These are phyloP conservation scores for human (Homo sapiens) DNA, from an alignment of 2,113 vertebrate species.

Conservation along the genomic window GRCh38 chr14:98268001-98268500, in stretches of 20 bases:
- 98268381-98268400: conserved; percentile 75
- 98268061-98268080: conserved; percentile 91
- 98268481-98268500: conserved; percentile 58
- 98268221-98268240: conserved; percentile 83
- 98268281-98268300: conserved; percentile 74
- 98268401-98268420: conserved; percentile 72
- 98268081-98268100: conserved; percentile 84
- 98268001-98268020: conserved; percentile 91
- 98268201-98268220: conserved; percentile 86
- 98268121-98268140: conserved; percentile 82
- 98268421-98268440: conserved; percentile 54
- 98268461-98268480: conserved; percentile 48
- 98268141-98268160: conserved; percentile 82
- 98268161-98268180: conserved; percentile 75
- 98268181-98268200: conserved; percentile 73
- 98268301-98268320: conserved; percentile 76
- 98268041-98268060: conserved; percentile 86
- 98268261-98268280: conserved; percentile 80
- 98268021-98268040: conserved; percentile 89
- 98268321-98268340: conserved; percentile 77
- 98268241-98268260: conserved; percentile 82
- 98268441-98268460: background rate
- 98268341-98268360: conserved; percentile 75
- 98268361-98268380: conserved; percentile 80
- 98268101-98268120: conserved; percentile 79